phyloP scores from a whole-genome alignment of 2,888 invertebrate species.

The Fissipunctia ypsillon region DNA sequence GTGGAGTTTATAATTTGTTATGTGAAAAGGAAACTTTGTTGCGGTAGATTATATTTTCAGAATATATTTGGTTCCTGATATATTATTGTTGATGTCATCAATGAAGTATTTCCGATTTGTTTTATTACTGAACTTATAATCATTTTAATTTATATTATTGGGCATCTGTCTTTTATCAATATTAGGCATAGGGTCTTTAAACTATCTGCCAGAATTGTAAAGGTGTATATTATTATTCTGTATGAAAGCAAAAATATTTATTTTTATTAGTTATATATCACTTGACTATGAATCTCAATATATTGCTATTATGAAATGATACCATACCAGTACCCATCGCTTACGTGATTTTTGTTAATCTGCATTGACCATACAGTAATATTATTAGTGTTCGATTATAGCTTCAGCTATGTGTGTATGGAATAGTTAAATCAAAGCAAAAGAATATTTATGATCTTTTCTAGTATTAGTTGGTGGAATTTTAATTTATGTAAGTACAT shows the following conservation, averaged over 20 bases:
- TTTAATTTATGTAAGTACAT: not conserved
- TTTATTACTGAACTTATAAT: not conserved
- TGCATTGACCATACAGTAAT: too few relatives aligned
- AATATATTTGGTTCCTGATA: not conserved
- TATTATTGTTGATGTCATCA: not conserved
- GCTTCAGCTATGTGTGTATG: not conserved
- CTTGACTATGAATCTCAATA: constrained; percentile 19
- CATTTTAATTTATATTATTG: not conserved
- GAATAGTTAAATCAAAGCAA: not conserved
- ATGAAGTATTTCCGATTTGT: not conserved
- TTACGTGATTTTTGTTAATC: not conserved
- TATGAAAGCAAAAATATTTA: not conserved
- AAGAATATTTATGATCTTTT: not conserved
- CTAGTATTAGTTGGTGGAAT: not conserved
- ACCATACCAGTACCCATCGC: not conserved
- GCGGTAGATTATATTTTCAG: not conserved
- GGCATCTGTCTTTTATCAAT: not conserved
- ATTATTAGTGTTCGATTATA: not conserved
- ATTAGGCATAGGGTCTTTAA: not conserved
- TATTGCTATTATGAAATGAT: not conserved
- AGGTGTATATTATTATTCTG: not conserved
- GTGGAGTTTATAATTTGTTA: not conserved
- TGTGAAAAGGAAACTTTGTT: too few relatives aligned
- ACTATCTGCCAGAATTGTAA: constrained; percentile 5
- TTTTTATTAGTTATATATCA: not conserved